These are phyloP conservation scores for Craseonycteris thonglongyai DNA, from an alignment of 2,113 vertebrate species.

Conservation along the genomic window DNA sequence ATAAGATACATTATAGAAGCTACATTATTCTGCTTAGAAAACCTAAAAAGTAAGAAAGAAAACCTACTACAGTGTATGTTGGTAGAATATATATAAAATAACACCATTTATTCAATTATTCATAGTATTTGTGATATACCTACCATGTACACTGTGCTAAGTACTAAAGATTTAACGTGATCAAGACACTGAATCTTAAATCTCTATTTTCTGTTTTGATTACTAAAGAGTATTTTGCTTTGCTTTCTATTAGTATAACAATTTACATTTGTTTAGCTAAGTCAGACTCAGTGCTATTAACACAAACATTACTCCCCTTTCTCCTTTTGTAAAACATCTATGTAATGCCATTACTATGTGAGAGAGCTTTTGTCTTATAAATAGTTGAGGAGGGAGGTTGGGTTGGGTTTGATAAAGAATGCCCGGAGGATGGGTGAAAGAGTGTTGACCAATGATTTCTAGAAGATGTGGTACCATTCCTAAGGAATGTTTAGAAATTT, in stretches of 20 bases:
- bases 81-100: background rate
- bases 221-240: background rate
- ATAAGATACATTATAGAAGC: background rate
- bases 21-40: background rate
- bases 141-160: background rate
- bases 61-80: background rate
- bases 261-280: background rate
- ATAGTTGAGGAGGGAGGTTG: background rate
- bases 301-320: background rate
- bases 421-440: background rate
- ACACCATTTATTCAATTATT: background rate
- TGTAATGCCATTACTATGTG: background rate
- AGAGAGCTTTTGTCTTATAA: background rate
- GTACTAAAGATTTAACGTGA: background rate
- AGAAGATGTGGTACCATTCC: background rate
- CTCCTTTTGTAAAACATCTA: background rate
- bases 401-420: background rate
- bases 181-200: background rate
- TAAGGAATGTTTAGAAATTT: background rate
- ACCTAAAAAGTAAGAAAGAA: background rate
- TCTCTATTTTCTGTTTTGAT: background rate
- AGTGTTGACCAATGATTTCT: background rate
- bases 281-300: background rate
- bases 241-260: background rate
- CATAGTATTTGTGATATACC: background rate